Base-by-base conservation (phyloP, 2,113 vertebrate genomes). In the Pterophyllum scalare region DNA sequence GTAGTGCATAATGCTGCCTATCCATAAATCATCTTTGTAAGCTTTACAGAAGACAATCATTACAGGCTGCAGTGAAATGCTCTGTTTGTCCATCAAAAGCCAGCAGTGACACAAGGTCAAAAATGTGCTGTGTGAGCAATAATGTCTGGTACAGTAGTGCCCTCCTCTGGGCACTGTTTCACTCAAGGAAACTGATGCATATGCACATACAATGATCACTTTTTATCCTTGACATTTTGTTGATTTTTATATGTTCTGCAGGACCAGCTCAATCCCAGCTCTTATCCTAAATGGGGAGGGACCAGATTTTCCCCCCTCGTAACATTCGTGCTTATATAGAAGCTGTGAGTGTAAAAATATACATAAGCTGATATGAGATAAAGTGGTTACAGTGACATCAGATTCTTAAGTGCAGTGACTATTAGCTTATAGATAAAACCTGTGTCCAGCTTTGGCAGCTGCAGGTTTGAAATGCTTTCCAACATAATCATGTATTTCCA, bases 131-230 rank as follows among this genome's bases (percentile, higher is more conserved):
- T 75, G 74, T 70, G 75, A 79, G 49, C 46, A 49, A 22, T 56
- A n/a, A 79, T 85, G 77, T 79, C 79, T 87, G 86, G 83, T 92
- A 89, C 86, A 81, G 89, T 87, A 87, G 93, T 92, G 92, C 94
- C 94, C 92, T 93, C 95, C 92, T 87, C 93, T 95, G 94, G 94
- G 80, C 86, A 75, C 81, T 75, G 49, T 57, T 7, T 56, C 77
- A 26, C 24, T 79, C 79, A 64, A 76, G 40, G 70, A 75, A 79
- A 77, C 83, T 86, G 26, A 59, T 13, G 7, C 59, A 70, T 6
- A 40, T 13, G 61, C 2, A 11, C 33, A 28, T 38, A 33, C 31
- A 65, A 24, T 38, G 26, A 79, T 11, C 31, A 54, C 19, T 54
- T 54, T 72, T 54, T n/a, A 72, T 54, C 11, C 67, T 52, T 33